phyloP scores from a whole-genome alignment of 2,888 invertebrate species.

The Dione vanillae region DNA sequence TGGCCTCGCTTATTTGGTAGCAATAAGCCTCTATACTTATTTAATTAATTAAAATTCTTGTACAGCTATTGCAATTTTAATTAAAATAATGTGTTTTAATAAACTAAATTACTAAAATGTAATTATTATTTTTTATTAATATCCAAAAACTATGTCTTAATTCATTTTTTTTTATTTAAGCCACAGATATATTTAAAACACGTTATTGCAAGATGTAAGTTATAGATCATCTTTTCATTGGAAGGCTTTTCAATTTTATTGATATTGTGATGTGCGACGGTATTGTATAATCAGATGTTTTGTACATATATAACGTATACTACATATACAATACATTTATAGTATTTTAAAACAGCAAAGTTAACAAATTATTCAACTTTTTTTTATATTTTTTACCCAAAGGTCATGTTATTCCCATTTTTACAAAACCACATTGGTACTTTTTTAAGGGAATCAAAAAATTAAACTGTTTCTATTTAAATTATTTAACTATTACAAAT shows the following conservation, averaged over 20 bases:
- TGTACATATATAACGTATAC: background rate
- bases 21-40: background rate
- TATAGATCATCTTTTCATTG: conserved; percentile 18
- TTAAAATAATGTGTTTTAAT: too few relatives aligned
- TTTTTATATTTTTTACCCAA: background rate
- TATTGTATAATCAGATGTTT: conserved; percentile 20
- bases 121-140: too few relatives aligned
- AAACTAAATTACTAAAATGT: too few relatives aligned
- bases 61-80: too few relatives aligned
- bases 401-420: too few relatives aligned
- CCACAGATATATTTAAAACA: background rate
- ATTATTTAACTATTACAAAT: background rate
- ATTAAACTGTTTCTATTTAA: background rate
- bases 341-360: background rate
- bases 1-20: conserved; percentile 19
- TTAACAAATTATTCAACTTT: background rate
- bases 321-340: background rate
- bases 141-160: too few relatives aligned
- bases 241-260: conserved; percentile 23
- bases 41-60: too few relatives aligned
- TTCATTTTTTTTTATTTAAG: background rate
- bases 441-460: background rate
- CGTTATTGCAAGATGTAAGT: background rate
- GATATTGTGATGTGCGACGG: conserved; percentile 21
- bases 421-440: too few relatives aligned